phyloP scores from a whole-genome alignment of 2,888 invertebrate genomes.

The Oxystoma pomonae region DNA sequence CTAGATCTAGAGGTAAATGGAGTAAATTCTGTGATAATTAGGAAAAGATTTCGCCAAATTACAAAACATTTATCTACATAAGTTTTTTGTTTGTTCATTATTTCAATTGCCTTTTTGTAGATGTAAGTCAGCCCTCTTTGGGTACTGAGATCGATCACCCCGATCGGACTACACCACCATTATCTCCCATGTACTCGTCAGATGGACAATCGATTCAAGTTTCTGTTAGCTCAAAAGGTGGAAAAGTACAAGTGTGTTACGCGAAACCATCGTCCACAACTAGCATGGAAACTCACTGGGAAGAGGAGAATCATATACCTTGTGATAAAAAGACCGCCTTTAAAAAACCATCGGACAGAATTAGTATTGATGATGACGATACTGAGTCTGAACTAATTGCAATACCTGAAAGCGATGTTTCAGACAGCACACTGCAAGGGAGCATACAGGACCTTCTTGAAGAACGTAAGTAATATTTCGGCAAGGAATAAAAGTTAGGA shows the following conservation, averaged over 20 bases:
- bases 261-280: constrained; percentile 46
- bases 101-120: no score
- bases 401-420: constrained; percentile 86
- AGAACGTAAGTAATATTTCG: constrained; percentile 28
- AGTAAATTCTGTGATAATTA: no score
- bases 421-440: constrained; percentile 78
- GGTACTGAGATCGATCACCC: constrained; percentile 63
- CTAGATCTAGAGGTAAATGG: constrained; percentile 59
- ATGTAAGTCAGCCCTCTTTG: constrained; percentile 72
- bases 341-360: constrained; percentile 32
- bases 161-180: constrained; percentile 54
- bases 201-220: constrained; percentile 52
- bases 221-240: constrained; percentile 45
- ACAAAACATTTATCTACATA: no score
- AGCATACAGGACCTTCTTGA: constrained; percentile 52
- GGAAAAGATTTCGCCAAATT: no score
- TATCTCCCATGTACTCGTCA: constrained; percentile 59
- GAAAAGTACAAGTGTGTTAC: constrained; percentile 45
- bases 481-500: background rate
- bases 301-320: constrained; percentile 54
- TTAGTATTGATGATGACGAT: constrained; percentile 69
- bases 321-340: constrained; percentile 37
- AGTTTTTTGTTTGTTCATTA: no score
- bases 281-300: constrained; percentile 66
- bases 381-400: constrained; percentile 86